These are phyloP conservation scores for Oreonectes daqikongensis DNA, from an alignment of 2,797 vertebrate genomes.

Conservation along the genomic window DNA sequence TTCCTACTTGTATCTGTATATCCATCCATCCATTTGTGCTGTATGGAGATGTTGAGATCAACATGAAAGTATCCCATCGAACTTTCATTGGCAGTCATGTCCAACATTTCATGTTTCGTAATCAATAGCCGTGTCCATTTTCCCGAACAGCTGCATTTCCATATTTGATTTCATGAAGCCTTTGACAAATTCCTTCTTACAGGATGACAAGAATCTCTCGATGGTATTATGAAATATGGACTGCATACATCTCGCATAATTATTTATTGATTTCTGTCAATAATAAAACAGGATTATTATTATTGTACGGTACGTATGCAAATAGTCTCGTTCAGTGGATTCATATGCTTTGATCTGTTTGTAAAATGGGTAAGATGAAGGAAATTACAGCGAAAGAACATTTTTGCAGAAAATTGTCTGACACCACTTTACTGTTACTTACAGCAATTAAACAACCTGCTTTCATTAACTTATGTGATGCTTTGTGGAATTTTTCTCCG, in stretches of 20 bases:
- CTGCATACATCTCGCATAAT: constrained; percentile 41
- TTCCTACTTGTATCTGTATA: not conserved
- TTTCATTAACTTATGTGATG: constrained; percentile 21
- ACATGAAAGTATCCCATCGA: not conserved
- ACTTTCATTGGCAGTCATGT: not conserved
- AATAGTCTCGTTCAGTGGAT: not conserved
- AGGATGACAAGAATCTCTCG: constrained; percentile 29
- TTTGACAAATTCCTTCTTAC: constrained; percentile 56
- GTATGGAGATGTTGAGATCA: not conserved
- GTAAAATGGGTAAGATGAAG: constrained; percentile 4
- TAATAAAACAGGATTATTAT: not conserved
- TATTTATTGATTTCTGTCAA: constrained; percentile 55
- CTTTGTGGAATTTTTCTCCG: not conserved
- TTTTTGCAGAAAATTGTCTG: constrained; percentile 11
- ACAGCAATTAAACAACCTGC: constrained; percentile 18
- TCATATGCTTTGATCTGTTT: not conserved
- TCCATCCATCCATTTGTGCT: too few relatives aligned
- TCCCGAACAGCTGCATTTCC: constrained; percentile 44
- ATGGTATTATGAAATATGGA: constrained; percentile 51
- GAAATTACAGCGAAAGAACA: not conserved
- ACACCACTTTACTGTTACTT: constrained; percentile 1
- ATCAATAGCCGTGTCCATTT: not conserved
- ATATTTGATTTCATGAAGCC: constrained; percentile 62
- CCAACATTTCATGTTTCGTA: not conserved
- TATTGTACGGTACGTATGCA: not conserved